Conservation (phyloP, 2,113 vertebrate species). For the Acrocephalus arundinaceus region DNA sequence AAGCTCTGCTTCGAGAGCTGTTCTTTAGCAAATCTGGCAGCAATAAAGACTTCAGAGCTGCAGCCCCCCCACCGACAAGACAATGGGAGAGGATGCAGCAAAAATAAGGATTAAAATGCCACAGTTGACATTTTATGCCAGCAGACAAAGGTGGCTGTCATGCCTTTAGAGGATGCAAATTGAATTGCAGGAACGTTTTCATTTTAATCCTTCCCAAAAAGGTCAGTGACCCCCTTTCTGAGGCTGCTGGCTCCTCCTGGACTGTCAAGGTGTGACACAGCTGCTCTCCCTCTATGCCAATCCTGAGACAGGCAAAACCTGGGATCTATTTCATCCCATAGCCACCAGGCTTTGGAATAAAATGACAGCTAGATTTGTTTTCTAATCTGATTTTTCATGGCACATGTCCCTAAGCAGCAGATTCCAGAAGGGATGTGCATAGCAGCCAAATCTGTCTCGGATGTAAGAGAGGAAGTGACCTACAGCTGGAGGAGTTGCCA, state of each 20-base stretch:
- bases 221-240: accelerated
- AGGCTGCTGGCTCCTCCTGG: background rate
- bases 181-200: background rate
- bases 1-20: background rate
- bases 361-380: background rate
- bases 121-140: background rate
- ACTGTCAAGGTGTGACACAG: accelerated
- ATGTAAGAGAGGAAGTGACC: conserved; percentile 38
- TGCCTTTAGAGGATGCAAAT: background rate
- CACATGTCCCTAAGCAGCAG: background rate
- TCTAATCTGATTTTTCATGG: background rate
- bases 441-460: background rate
- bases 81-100: background rate
- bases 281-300: background rate
- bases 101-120: background rate
- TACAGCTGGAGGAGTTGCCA: background rate
- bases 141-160: background rate
- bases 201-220: background rate
- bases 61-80: background rate
- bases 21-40: background rate
- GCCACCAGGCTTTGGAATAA: background rate
- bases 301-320: accelerated
- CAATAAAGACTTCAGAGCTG: background rate
- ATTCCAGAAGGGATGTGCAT: background rate
- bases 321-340: background rate